Evolutionary conservation across 1,140 invertebrate species (phyloP), one percentile per base, ranked within the genome.

Genomic region (Chymomyza costata): DNA sequence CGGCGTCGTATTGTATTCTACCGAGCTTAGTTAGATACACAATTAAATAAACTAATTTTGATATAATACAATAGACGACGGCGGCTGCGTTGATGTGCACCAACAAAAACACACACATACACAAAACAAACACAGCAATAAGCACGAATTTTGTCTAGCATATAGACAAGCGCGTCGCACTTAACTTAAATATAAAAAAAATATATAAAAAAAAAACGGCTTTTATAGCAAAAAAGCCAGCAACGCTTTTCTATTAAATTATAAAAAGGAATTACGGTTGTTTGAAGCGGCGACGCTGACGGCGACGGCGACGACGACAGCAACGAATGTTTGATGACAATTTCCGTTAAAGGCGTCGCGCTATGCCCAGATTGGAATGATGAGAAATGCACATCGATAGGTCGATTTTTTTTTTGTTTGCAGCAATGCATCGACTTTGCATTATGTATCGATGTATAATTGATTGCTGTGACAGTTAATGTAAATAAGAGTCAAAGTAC

Each of bases 31-130:
- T n/a, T n/a, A n/a, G n/a, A n/a, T 10, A 16, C 25, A 57, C 46
- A 76, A 76, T 78, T 63, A 78, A 78, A 37, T 80, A 39, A 60
- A 60, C 52, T 44, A 63, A 48, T 66, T 56, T 70, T 52, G 66
- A 78, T 70, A 59, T 58, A 55, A 70, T 53, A 78, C 66, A 78
- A 78, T 80, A 78, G 68, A 8, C 8, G 21, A 8, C 21, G 21
- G 3, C 21, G 21, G 3, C 21, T 3, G 8, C 21, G n/a, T n/a
- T n/a, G n/a, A n/a, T n/a, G n/a, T n/a, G n/a, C n/a, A n/a, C n/a
- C n/a, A n/a, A 25, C 21, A 52, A 49, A 41, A 21, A 38, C 56
- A 30, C 34, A 50, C 19, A 45, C 21, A 54, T 21, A 45, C 38
- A 45, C 15, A 35, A 51, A 8, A 16, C 11, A 18, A n/a, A 10